Percentiles rank a stretch among this genome's conserved stretches.
Conservation (phyloP, 2,888 invertebrate genomes). For the Pilophorus perplexus region DNA sequence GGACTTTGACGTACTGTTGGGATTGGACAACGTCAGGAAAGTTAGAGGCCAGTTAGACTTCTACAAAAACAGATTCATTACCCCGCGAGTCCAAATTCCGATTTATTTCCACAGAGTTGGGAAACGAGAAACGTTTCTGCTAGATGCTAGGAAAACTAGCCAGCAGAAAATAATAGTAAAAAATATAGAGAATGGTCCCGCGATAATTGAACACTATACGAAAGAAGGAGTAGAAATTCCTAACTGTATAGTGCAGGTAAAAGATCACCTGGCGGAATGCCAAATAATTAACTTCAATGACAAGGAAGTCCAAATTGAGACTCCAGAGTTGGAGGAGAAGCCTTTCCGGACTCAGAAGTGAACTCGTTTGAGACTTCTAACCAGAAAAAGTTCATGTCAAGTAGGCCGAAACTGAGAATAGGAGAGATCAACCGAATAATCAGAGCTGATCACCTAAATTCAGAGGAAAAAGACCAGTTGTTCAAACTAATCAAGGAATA, state of each 20-base stretch:
- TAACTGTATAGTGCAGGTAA: no score
- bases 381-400: no score
- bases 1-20: conserved; percentile 47
- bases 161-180: conserved; percentile 51
- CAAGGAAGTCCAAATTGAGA: no score
- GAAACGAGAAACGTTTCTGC: no score
- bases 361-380: no score
- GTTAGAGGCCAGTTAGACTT: neutral
- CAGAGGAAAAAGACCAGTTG: conserved; percentile 49
- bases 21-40: conserved; percentile 46
- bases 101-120: neutral
- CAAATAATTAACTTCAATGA: neutral
- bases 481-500: conserved; percentile 48
- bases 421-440: no score
- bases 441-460: conserved; percentile 47
- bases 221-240: neutral
- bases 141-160: no score
- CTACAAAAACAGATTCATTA: neutral
- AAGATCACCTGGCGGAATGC: neutral
- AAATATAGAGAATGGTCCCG: conserved; percentile 50
- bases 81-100: neutral
- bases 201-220: conserved; percentile 11
- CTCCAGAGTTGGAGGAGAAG: no score
- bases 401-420: no score
- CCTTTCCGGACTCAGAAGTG: no score